Conservation (phyloP, 2,888 invertebrate species). For the Anthophora plumipes region DNA sequence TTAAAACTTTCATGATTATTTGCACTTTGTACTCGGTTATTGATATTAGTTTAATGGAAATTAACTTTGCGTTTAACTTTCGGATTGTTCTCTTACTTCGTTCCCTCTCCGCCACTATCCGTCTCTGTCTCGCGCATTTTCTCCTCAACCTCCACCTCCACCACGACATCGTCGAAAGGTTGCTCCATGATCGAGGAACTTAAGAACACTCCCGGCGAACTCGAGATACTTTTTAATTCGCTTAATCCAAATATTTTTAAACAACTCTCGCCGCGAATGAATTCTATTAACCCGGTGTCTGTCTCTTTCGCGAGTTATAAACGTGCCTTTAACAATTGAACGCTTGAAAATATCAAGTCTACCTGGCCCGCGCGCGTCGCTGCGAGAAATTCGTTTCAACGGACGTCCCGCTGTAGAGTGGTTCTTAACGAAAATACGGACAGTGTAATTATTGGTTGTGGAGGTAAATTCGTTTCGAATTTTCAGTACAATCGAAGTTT, state of each 20-base stretch:
- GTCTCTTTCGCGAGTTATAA: neutral
- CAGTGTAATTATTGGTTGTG: too few relatives aligned
- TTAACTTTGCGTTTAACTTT: conserved; percentile 51
- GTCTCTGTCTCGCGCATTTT: neutral
- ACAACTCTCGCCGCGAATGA: neutral
- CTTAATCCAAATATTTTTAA: conserved; percentile 33
- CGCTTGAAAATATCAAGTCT: neutral
- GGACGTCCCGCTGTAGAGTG: too few relatives aligned
- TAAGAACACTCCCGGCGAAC: conserved; percentile 24
- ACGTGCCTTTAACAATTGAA: neutral
- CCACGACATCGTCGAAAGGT: neutral
- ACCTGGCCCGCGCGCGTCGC: too few relatives aligned
- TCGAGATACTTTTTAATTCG: conserved; percentile 39
- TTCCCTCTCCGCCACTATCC: too few relatives aligned
- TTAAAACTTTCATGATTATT: conserved; percentile 50
- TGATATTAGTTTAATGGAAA: conserved; percentile 53
- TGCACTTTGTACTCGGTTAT: conserved; percentile 43
- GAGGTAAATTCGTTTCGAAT: too few relatives aligned
- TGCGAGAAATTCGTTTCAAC: too few relatives aligned
- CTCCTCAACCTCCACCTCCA: neutral
- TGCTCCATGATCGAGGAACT: conserved; percentile 19
- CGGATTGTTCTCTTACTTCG: conserved; percentile 23
- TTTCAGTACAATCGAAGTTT: too few relatives aligned
- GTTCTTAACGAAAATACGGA: too few relatives aligned
- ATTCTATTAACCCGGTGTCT: neutral